Evolutionary conservation across 2,113 vertebrate genomes (phyloP).

Genomic region (Epinephelus fuscoguttatus): DNA sequence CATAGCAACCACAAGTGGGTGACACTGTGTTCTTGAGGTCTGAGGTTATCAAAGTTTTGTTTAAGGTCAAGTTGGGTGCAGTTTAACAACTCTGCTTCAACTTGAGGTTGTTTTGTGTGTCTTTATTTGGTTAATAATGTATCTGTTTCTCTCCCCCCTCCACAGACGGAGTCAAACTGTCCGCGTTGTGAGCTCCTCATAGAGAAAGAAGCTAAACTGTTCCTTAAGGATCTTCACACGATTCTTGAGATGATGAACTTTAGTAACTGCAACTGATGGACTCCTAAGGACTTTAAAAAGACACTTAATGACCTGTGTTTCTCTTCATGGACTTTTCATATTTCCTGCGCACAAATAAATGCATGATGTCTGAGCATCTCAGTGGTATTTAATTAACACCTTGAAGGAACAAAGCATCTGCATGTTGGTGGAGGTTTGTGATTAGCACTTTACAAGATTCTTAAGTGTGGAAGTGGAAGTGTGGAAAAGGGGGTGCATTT

Average conservation of each 20-base stretch:
- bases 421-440: no score
- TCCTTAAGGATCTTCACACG: not conserved
- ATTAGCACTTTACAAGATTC: no score
- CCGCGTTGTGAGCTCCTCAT: conserved; percentile 28
- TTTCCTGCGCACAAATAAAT: not conserved
- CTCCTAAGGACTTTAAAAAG: not conserved
- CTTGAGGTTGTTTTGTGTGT: not conserved
- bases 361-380: not conserved
- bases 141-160: not conserved
- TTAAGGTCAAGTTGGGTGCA: not conserved
- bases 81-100: not conserved
- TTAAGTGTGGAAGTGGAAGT: no score
- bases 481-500: not conserved
- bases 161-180: conserved; percentile 21
- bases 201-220: not conserved
- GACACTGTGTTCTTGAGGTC: not conserved
- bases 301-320: not conserved
- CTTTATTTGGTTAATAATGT: not conserved
- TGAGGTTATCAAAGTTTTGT: not conserved
- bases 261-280: accelerated
- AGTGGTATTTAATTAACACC: not conserved
- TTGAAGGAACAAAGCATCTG: not conserved
- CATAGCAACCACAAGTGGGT: not conserved
- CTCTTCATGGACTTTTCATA: not conserved
- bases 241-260: not conserved